phyloP scores from a whole-genome alignment of 64 coral and sea anemone genomes.

The Porites australiensis region DNA sequence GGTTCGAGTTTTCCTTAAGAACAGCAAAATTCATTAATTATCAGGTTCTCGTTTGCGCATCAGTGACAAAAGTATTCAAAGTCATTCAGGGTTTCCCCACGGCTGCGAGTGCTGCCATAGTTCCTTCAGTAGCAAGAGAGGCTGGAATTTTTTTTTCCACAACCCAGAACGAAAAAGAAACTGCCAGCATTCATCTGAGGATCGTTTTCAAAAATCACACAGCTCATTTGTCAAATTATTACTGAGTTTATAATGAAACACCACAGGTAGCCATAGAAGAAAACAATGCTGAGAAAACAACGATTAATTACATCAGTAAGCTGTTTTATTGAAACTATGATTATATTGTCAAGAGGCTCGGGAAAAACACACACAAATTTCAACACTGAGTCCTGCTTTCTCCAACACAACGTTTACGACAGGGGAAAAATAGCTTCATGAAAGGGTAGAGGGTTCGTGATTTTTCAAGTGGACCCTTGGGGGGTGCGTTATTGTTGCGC shows the following conservation, averaged over 20 bases:
- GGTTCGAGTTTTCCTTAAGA: too few relatives aligned
- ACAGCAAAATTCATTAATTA: too few relatives aligned
- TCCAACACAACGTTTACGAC: background rate
- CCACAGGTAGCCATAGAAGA: background rate
- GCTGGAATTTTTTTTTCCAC: too few relatives aligned
- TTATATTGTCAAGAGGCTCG: background rate
- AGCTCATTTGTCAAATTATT: background rate
- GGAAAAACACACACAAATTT: background rate
- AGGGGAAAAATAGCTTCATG: background rate
- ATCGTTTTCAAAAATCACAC: background rate
- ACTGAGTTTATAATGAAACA: background rate
- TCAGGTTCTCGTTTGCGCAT: too few relatives aligned
- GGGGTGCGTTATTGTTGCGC: too few relatives aligned
- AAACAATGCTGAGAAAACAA: background rate
- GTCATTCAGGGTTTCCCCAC: too few relatives aligned
- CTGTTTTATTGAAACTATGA: background rate
- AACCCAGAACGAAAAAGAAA: too few relatives aligned
- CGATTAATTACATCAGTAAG: background rate
- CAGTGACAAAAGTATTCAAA: too few relatives aligned
- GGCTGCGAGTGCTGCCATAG: too few relatives aligned
- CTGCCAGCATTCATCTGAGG: background rate
- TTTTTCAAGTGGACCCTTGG: background rate
- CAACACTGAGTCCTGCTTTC: background rate
- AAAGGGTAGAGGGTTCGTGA: background rate
- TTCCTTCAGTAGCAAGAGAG: too few relatives aligned